These are phyloP conservation scores for Parnassius smintheus DNA, from an alignment of 2,888 invertebrate genomes.

Conservation along the genomic window DNA sequence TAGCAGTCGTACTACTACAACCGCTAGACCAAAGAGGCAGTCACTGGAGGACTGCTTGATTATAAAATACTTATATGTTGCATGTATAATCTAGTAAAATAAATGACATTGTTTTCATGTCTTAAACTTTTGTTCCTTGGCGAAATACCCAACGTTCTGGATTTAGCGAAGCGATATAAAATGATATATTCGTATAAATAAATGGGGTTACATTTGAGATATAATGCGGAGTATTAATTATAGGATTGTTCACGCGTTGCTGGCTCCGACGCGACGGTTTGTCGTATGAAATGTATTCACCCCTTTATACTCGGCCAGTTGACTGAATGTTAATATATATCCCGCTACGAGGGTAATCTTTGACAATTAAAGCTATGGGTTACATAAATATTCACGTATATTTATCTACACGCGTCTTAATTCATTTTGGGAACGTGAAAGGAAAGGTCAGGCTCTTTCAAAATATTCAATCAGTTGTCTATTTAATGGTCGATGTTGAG, in stretches of 20 bases:
- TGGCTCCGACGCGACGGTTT: constrained; percentile 63
- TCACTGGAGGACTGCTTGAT: too few species aligned
- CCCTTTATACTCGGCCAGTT: constrained; percentile 66
- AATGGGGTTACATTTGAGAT: constrained; percentile 29
- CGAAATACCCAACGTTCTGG: not conserved
- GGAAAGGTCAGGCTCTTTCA: too few species aligned
- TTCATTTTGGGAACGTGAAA: too few species aligned
- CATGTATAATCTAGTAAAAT: too few species aligned
- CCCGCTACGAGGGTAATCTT: constrained; percentile 58
- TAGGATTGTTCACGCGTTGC: constrained; percentile 69
- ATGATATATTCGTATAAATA: constrained; percentile 24
- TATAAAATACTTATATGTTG: too few species aligned
- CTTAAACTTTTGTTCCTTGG: too few species aligned
- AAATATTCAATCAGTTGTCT: too few species aligned
- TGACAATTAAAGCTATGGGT: constrained; percentile 55
- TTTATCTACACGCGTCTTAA: too few species aligned
- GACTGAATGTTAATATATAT: constrained; percentile 69
- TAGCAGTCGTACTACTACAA: too few species aligned
- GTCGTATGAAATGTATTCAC: constrained; percentile 66
- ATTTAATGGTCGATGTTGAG: too few species aligned
- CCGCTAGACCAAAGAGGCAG: too few species aligned
- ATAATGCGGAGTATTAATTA: constrained; percentile 67
- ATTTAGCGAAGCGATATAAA: constrained; percentile 12
- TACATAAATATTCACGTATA: constrained; percentile 31
- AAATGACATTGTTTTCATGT: too few species aligned